Percentiles rank a stretch among this genome's conserved stretches.
Evolutionary conservation across 2,888 invertebrate genomes (phyloP).

Genomic region (Acanthacorydalis orientalis): DNA sequence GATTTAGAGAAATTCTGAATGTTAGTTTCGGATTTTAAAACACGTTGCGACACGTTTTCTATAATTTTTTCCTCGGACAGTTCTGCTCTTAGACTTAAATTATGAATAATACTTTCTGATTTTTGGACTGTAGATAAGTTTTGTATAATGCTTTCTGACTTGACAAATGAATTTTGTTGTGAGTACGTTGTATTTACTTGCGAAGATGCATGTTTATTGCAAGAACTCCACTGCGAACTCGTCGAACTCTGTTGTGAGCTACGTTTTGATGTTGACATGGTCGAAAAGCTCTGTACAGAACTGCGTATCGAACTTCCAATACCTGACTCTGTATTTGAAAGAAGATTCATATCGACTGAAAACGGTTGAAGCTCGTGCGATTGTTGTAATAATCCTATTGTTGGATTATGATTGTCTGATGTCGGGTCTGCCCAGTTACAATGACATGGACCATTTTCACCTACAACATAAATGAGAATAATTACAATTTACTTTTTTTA

Average conservation of each 20-base stretch:
- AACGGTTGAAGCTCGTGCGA: constrained; percentile 12
- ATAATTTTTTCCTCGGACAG: background rate
- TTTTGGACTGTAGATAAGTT: constrained; percentile 8
- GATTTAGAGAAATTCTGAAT: background rate
- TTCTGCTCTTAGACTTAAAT: background rate
- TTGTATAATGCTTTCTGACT: constrained; percentile 17
- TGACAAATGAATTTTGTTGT: constrained; percentile 20
- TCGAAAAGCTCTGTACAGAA: constrained; percentile 38
- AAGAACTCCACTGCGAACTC: constrained; percentile 21
- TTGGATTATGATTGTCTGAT: constrained; percentile 7
- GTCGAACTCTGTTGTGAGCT: constrained; percentile 41
- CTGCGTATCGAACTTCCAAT: constrained; percentile 42
- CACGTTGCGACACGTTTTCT: background rate
- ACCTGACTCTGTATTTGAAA: constrained; percentile 34
- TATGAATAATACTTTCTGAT: constrained; percentile 2
- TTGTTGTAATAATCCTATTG: constrained; percentile 2
- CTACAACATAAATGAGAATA: constrained; percentile 11
- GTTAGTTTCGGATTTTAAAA: background rate
- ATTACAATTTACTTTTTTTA: no score
- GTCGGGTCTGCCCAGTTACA: constrained; percentile 22
- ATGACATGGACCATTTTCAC: constrained; percentile 17
- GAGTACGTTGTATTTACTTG: no score
- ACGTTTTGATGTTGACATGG: constrained; percentile 39
- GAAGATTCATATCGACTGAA: constrained; percentile 15
- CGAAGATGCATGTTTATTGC: constrained; percentile 21